Evolutionary conservation across 1,140 invertebrate genomes (phyloP).

Genomic region (Drosophila ogumai): DNA sequence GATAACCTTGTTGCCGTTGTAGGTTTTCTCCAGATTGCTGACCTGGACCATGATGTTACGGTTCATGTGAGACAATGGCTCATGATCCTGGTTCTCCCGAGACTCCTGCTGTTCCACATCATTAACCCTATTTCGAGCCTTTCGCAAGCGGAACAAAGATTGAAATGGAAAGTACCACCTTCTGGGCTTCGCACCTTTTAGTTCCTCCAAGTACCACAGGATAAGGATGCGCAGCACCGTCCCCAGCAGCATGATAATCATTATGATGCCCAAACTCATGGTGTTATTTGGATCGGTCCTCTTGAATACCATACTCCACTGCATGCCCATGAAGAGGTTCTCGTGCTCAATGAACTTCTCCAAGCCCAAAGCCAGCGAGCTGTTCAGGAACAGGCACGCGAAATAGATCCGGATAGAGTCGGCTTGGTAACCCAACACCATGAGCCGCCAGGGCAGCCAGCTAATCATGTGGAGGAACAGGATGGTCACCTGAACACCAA

Average conservation of each 20-base stretch:
- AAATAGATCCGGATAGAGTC: background rate
- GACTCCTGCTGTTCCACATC: constrained; percentile 15
- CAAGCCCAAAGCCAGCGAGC: constrained; percentile 25
- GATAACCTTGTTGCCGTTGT: constrained; percentile 87
- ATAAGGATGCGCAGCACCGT: constrained; percentile 87
- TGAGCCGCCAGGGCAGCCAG: constrained; percentile 29
- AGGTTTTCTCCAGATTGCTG: constrained; percentile 86
- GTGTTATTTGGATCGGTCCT: constrained; percentile 89
- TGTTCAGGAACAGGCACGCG: constrained; percentile 32
- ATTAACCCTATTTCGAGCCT: rapidly evolving
- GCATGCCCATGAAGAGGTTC: background rate
- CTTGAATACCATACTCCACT: constrained; percentile 89
- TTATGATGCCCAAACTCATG: constrained; percentile 86
- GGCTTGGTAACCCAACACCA: background rate
- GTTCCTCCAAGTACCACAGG: constrained; percentile 89
- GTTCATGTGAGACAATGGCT: background rate
- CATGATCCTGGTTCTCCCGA: background rate
- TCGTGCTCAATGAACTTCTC: constrained; percentile 17
- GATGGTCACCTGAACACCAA: constrained; percentile 24
- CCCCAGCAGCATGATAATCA: constrained; percentile 87
- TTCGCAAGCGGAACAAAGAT: constrained; percentile 84
- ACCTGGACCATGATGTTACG: constrained; percentile 35
- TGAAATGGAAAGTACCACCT: constrained; percentile 90
- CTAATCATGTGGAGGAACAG: constrained; percentile 2
- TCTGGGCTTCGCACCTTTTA: constrained; percentile 87